Base-by-base conservation (phyloP, 2,888 invertebrate species). In the Slavum lentiscoides region DNA sequence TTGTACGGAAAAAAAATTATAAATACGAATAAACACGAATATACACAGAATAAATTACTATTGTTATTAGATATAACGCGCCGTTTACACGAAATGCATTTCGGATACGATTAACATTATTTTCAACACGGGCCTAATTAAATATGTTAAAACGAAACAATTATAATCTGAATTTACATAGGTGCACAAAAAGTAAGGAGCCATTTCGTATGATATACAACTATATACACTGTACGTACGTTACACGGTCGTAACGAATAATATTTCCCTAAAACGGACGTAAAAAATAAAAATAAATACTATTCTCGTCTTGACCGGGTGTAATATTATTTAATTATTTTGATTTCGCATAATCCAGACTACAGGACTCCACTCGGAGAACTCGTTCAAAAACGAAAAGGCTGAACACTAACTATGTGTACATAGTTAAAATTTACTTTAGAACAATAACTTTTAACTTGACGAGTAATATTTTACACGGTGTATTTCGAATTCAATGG, bases 131-230 rank as follows among this genome's bases (percentile, higher is more conserved):
- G 64, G 15, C 55, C 64, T 74, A 64, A 74, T 74, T 74, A 66
- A 64, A 37, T 64, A 74, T 64, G 74, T 74, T 74, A 74, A 74
- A 74, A 74, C 55, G 37, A 66, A 74, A 74, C 64, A 74, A 74
- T 74, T 74, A 64, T 21, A 74, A 37, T 37, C 64, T 21, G 53
- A 17, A 74, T 74, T 74, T 66, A 19, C 74, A 64, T 66, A 74
- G 53, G 64, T 21, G 55, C 37, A 55, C 55, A 4, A 74, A 58
- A 64, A 7, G 15, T 64, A 30, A 74, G 62, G 19, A 64, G 5
- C 64, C 30, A 37, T 55, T 62, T 13, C 11, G 30, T 30, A 30
- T 30, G 30, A 30, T 30, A 23, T 62, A 30, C 15, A 30, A 62
- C 9, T 23, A 23, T 3, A 13, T 1, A n/a, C 11, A 11, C 11